A percentile compares a stretch with the other conserved stretches of the same genome.
Evolutionary conservation across 1,140 invertebrate species (phyloP).

Genomic region (Saccostrea glomerata): DNA sequence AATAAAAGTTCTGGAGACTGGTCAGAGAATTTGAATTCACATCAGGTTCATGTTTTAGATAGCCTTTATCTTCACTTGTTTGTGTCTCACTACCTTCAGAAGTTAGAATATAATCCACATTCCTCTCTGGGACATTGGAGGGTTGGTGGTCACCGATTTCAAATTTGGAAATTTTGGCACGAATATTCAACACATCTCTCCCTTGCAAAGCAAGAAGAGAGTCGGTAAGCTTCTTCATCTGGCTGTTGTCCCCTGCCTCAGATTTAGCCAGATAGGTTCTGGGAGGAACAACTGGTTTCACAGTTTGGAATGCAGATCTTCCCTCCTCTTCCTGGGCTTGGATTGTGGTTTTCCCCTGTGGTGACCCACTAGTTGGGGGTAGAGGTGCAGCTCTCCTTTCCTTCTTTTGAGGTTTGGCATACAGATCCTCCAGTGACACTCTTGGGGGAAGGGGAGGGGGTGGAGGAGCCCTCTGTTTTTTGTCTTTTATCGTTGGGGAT

Average conservation of each 20-base stretch:
- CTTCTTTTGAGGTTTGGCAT: slow-evolving; percentile 44
- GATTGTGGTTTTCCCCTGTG: slow-evolving; percentile 1
- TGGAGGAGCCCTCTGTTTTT: slow-evolving; percentile 44
- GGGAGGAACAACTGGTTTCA: slow-evolving; percentile 22
- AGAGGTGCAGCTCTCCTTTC: slow-evolving; percentile 45
- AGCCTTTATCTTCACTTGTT: neutral
- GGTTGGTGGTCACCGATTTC: neutral
- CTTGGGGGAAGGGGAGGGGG: slow-evolving; percentile 42
- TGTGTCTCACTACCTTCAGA: neutral
- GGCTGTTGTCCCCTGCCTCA: neutral
- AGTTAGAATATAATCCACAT: slow-evolving; percentile 2
- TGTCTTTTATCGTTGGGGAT: slow-evolving; percentile 46
- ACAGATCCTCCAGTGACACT: slow-evolving; percentile 26
- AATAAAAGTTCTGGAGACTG: slow-evolving; percentile 55
- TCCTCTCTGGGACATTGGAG: neutral
- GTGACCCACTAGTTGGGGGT: neutral
- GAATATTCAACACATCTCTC: neutral
- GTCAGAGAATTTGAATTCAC: slow-evolving; percentile 60
- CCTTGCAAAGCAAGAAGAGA: neutral
- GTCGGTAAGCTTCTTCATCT: neutral
- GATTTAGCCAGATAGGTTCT: neutral
- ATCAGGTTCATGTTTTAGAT: slow-evolving; percentile 50
- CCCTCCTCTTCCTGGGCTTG: slow-evolving; percentile 30
- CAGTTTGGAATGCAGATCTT: neutral
- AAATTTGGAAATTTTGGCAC: neutral